Percentiles rank a stretch among this genome's conserved stretches.
These are phyloP conservation scores for Dicycla oo DNA, from an alignment of 2,888 invertebrate species.

Conservation along the genomic window DNA sequence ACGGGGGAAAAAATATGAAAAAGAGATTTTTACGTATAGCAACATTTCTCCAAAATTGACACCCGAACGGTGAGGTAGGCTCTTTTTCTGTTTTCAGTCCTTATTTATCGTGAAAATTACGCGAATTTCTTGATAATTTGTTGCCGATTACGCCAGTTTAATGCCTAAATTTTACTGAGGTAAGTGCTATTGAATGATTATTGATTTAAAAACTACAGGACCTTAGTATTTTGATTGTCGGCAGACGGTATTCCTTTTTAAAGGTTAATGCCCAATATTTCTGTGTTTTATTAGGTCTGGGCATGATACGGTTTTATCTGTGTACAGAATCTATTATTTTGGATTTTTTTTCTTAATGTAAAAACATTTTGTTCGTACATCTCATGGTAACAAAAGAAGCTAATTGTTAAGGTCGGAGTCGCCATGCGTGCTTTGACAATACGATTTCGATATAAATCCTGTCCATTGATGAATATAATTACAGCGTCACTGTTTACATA, in stretches of 20 bases:
- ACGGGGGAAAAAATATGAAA: not conserved
- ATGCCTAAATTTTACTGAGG: conserved; percentile 89
- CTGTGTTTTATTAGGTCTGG: conserved; percentile 43
- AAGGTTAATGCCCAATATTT: conserved; percentile 81
- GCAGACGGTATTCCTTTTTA: conserved; percentile 79
- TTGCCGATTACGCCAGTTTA: conserved; percentile 82
- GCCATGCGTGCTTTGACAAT: conserved; percentile 87
- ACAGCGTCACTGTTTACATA: conserved; percentile 49
- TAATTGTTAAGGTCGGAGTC: conserved; percentile 67
- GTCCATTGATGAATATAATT: conserved; percentile 10
- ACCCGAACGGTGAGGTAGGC: conserved; percentile 89
- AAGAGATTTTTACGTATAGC: conserved; percentile 59
- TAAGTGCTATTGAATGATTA: conserved; percentile 71
- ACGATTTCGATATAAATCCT: conserved; percentile 55
- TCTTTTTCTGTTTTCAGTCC: conserved; percentile 90
- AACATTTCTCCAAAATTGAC: conserved; percentile 84
- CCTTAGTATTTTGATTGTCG: conserved; percentile 81
- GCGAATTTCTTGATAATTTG: conserved; percentile 82
- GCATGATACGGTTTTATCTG: conserved; percentile 8
- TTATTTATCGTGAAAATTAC: conserved; percentile 87
- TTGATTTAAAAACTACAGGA: conserved; percentile 27
- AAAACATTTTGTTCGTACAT: conserved; percentile 15
- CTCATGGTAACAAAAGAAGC: conserved; percentile 55
- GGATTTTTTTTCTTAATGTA: conserved; percentile 9
- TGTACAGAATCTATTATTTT: conserved; percentile 39